phyloP scores from a whole-genome alignment of 2,113 vertebrate genomes.

The Bubo scandiacus region DNA sequence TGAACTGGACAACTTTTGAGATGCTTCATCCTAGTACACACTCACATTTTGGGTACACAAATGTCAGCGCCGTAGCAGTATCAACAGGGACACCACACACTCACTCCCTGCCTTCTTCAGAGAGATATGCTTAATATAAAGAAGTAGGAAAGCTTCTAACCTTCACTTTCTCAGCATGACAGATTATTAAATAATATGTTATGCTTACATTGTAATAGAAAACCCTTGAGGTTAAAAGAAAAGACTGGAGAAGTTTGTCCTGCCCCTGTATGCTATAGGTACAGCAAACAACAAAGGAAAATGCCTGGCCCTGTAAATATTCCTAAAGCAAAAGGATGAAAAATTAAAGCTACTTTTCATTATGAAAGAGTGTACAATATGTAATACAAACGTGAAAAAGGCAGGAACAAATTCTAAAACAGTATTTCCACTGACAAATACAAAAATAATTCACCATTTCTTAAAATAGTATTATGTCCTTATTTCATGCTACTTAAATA shows the following conservation, averaged over 20 bases:
- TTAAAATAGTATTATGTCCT: not conserved
- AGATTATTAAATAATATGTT: not conserved
- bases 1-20: not conserved
- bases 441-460: not conserved
- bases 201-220: not conserved
- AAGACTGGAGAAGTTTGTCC: not conserved
- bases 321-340: not conserved
- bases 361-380: not conserved
- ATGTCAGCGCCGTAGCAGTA: not conserved
- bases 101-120: not conserved
- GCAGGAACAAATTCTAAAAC: not conserved
- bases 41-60: not conserved
- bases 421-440: not conserved
- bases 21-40: not conserved
- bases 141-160: not conserved
- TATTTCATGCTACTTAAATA: not conserved
- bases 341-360: not conserved
- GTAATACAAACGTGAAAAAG: not conserved
- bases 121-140: not conserved
- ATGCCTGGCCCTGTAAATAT: not conserved
- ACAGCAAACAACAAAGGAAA: not conserved
- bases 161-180: not conserved
- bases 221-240: not conserved
- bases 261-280: not conserved
- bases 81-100: not conserved